These are phyloP conservation scores for Aegypius monachus DNA, from an alignment of 2,113 vertebrate genomes.

Conservation along the genomic window DNA sequence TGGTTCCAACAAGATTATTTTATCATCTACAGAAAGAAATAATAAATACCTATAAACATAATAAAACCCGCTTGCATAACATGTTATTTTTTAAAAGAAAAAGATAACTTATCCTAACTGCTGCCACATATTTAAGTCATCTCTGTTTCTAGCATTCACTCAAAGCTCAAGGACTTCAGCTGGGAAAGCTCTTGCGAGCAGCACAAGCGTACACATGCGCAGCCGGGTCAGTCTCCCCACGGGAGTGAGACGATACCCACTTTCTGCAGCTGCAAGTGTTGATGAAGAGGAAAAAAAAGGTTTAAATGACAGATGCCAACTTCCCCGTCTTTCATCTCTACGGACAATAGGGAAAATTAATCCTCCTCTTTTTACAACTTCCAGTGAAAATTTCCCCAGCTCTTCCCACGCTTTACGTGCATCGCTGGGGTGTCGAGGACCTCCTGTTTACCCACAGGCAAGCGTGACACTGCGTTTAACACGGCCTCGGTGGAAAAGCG, in stretches of 20 bases:
- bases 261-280: background rate
- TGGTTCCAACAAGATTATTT: background rate
- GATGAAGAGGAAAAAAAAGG: background rate
- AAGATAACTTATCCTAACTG: slow-evolving; percentile 22
- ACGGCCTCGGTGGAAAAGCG: background rate
- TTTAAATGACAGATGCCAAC: background rate
- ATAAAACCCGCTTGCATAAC: slow-evolving; percentile 25
- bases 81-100: background rate
- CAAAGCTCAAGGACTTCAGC: background rate
- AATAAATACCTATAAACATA: slow-evolving; percentile 4
- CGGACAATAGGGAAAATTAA: background rate
- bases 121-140: slow-evolving; percentile 38
- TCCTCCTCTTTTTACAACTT: background rate
- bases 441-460: background rate
- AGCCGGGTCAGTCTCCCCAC: background rate
- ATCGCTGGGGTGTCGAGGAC: background rate
- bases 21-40: background rate
- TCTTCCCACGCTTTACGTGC: background rate
- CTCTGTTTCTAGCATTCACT: background rate
- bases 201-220: fast-evolving
- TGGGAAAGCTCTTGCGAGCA: background rate
- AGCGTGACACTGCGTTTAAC: background rate
- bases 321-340: background rate
- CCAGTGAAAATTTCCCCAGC: background rate
- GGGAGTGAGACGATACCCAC: background rate